These are phyloP conservation scores for Eumaeus atala DNA, from an alignment of 1,140 invertebrate genomes.

Conservation along the genomic window DNA sequence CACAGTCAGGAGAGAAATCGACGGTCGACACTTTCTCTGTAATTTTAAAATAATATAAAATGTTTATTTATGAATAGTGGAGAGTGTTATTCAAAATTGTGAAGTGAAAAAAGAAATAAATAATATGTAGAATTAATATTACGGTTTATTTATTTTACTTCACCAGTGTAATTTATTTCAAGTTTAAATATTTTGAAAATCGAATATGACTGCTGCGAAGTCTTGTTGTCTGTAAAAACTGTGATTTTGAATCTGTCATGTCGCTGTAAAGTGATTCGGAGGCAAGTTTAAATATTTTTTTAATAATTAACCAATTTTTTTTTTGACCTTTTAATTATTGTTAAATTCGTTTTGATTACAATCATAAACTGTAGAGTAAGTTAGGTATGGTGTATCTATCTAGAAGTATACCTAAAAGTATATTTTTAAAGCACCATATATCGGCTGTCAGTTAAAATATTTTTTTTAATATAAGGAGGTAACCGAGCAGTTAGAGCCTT, in stretches of 20 bases:
- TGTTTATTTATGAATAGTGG: too few relatives aligned
- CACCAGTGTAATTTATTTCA: not conserved
- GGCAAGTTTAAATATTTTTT: slow-evolving; percentile 6
- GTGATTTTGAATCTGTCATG: too few relatives aligned
- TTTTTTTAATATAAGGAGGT: too few relatives aligned
- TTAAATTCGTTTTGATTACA: too few relatives aligned
- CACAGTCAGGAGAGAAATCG: slow-evolving; percentile 45
- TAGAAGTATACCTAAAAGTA: too few relatives aligned
- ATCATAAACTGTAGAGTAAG: too few relatives aligned
- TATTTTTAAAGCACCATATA: too few relatives aligned
- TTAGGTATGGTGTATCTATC: too few relatives aligned
- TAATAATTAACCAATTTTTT: too few relatives aligned
- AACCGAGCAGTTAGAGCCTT: too few relatives aligned
- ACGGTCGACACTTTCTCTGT: slow-evolving; percentile 46
- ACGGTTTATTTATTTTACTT: not conserved
- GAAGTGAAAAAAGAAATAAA: not conserved
- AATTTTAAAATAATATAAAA: not conserved
- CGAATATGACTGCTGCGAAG: not conserved
- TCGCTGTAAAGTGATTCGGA: not conserved
- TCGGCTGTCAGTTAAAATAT: too few relatives aligned
- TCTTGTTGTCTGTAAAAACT: not conserved
- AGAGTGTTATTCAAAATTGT: not conserved
- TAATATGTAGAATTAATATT: not conserved
- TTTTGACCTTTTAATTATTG: too few relatives aligned
- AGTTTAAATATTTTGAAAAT: not conserved